Evolutionary conservation across 2,888 invertebrate genomes (phyloP).

Genomic region (Microplitis manilae): DNA sequence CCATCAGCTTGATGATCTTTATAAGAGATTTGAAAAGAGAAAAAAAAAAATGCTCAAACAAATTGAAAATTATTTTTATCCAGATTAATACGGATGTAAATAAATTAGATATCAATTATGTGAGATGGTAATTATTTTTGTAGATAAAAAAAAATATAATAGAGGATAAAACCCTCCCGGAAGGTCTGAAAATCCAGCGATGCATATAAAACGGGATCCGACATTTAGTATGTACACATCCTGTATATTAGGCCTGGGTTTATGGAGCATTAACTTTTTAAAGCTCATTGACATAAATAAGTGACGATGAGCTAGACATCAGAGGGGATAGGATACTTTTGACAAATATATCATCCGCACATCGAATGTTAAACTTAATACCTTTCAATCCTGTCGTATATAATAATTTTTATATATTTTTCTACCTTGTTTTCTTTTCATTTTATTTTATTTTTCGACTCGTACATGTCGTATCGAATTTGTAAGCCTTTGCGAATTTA

Average conservation of each 20-base stretch:
- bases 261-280: conserved; percentile 47
- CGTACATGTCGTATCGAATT: conserved; percentile 43
- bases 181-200: conserved; percentile 28
- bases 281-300: conserved; percentile 49
- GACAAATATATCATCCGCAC: no score
- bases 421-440: not conserved
- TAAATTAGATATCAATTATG: no score
- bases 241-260: conserved; percentile 33
- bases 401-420: conserved; percentile 21
- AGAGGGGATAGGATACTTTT: no score
- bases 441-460: conserved; percentile 10
- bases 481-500: conserved; percentile 15
- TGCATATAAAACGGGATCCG: conserved; percentile 42
- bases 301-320: conserved; percentile 42
- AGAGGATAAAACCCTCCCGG: no score
- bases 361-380: not conserved
- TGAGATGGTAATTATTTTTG: no score
- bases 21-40: no score
- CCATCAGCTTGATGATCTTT: no score
- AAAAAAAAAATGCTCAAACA: no score
- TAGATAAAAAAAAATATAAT: conserved; percentile 10
- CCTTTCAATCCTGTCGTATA: not conserved
- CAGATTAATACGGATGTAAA: no score
- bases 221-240: conserved; percentile 39
- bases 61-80: no score